phyloP scores from a whole-genome alignment of 2,797 vertebrate genomes.

The Acanthopagrus latus region DNA sequence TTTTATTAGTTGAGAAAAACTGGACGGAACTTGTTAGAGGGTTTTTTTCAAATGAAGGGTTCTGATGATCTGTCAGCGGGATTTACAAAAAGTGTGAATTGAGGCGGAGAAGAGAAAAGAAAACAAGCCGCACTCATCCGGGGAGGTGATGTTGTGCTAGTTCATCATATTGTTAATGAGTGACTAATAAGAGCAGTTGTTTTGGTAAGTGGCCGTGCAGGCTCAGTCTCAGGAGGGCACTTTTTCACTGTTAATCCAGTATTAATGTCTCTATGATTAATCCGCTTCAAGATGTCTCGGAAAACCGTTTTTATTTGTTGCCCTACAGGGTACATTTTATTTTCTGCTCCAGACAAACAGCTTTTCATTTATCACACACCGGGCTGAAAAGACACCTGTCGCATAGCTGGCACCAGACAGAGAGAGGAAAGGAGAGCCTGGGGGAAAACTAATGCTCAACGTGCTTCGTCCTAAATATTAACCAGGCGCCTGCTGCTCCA shows the following conservation, averaged over 20 bases:
- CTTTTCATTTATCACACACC: slow-evolving; percentile 82
- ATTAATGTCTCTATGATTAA: slow-evolving; percentile 62
- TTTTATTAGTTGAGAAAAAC: slow-evolving; percentile 24
- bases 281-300: slow-evolving; percentile 60
- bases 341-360: slow-evolving; percentile 70
- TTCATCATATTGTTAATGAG: slow-evolving; percentile 64
- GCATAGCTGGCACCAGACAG: slow-evolving; percentile 58
- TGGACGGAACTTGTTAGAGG: not conserved
- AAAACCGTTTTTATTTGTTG: slow-evolving; percentile 69
- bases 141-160: slow-evolving; percentile 1
- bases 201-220: slow-evolving; percentile 53
- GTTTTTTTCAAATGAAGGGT: slow-evolving; percentile 11
- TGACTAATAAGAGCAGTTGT: slow-evolving; percentile 51
- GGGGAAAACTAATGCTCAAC: slow-evolving; percentile 70
- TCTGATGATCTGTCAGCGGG: slow-evolving; percentile 7
- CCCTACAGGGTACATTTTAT: slow-evolving; percentile 68
- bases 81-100: slow-evolving; percentile 5
- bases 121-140: slow-evolving; percentile 2
- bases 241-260: slow-evolving; percentile 44
- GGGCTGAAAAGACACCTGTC: slow-evolving; percentile 82
- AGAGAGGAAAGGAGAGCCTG: slow-evolving; percentile 68
- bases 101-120: slow-evolving; percentile 9
- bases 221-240: slow-evolving; percentile 44
- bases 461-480: slow-evolving; percentile 77
- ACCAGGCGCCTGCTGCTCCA: slow-evolving; percentile 64